A percentile compares a stretch with the other conserved stretches of the same genome.
Conservation (phyloP, 2,113 vertebrate genomes). For the Trogon surrucura region DNA sequence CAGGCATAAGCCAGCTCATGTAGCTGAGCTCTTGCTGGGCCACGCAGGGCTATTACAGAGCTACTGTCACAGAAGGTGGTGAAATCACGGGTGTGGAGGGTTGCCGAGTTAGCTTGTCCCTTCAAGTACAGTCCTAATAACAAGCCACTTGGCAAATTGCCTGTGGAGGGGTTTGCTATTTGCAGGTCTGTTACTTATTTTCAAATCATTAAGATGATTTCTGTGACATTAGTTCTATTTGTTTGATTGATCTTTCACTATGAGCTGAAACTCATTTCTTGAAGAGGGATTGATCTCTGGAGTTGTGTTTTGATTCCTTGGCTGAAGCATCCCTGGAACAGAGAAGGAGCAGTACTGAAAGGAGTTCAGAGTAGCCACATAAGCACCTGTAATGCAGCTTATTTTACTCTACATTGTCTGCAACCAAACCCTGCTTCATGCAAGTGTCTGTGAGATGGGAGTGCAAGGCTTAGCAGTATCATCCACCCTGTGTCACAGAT, state of each 20-base stretch:
- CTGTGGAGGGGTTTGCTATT: not conserved
- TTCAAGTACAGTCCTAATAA: not conserved
- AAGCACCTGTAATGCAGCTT: not conserved
- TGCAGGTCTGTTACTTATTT: not conserved
- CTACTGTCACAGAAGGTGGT: not conserved
- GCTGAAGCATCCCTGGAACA: not conserved
- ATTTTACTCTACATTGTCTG: not conserved
- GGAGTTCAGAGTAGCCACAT: not conserved
- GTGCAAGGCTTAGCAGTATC: not conserved
- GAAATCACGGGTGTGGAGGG: not conserved
- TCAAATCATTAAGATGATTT: not conserved
- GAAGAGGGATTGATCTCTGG: not conserved
- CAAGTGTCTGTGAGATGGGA: not conserved
- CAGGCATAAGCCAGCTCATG: rapidly evolving
- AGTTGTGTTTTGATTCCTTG: not conserved
- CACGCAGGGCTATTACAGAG: not conserved
- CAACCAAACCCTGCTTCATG: not conserved
- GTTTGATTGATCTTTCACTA: not conserved
- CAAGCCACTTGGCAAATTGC: rapidly evolving
- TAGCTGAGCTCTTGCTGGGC: not conserved
- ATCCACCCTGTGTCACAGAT: not conserved
- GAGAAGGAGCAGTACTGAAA: not conserved
- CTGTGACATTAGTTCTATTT: not conserved
- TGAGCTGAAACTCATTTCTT: not conserved
- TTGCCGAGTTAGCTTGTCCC: not conserved